A percentile compares a stretch with the other conserved stretches of the same genome.
Conservation (phyloP, 2,113 vertebrate genomes). For the Psilopsiagon aymara region DNA sequence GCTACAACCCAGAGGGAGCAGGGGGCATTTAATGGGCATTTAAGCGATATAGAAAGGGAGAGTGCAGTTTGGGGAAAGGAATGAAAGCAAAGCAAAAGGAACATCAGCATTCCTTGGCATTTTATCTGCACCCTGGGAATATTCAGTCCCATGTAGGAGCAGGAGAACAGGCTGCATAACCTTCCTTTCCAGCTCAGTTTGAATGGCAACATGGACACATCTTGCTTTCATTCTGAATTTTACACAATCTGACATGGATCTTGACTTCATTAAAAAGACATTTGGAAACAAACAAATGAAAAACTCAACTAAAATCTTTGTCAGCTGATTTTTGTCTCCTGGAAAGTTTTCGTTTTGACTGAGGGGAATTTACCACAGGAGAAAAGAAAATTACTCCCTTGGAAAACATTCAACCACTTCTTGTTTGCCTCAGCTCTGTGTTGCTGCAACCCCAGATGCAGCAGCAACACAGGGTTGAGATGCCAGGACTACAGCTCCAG, state of each 20-base stretch:
- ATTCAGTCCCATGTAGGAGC: not conserved
- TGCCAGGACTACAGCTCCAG: not conserved
- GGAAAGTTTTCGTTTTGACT: not conserved
- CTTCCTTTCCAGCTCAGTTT: not conserved
- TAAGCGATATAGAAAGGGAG: not conserved
- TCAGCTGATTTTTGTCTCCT: not conserved
- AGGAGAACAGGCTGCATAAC: not conserved
- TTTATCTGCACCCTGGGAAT: not conserved
- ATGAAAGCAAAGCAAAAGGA: not conserved
- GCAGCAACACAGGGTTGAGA: not conserved
- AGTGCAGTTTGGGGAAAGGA: not conserved
- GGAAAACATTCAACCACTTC: not conserved
- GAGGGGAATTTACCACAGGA: not conserved
- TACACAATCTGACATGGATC: not conserved
- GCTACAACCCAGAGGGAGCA: not conserved
- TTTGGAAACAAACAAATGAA: constrained; percentile 24
- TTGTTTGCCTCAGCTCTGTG: not conserved
- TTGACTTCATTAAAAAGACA: not conserved
- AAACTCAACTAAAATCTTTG: not conserved
- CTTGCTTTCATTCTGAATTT: constrained; percentile 19
- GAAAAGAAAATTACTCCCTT: not conserved
- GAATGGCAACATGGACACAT: not conserved
- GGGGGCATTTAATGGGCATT: accelerated
- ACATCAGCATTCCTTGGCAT: accelerated
- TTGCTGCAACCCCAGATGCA: not conserved